Base-by-base conservation (phyloP, 92 coral and sea anemone genomes). In the Actinostola sp. region DNA sequence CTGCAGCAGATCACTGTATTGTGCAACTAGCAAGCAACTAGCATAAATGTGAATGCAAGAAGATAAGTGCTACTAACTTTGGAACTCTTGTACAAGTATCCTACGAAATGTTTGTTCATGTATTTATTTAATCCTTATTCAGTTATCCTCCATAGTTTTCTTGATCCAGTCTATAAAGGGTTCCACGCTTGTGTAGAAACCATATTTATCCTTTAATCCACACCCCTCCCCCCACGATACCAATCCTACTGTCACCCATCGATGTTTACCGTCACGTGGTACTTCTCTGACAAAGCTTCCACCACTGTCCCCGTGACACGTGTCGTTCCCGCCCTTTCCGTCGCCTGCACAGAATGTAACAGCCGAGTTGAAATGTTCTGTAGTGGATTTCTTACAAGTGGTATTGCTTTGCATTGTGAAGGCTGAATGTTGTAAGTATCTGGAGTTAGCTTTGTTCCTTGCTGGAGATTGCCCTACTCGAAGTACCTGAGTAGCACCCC, bases 181-280 rank as follows among this genome's bases (percentile, higher is more conserved):
- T 11, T 75, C 66, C 8, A 84, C 84, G 30, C 89, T 82, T 7
- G 96, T 90, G 75, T 79, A 84, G 54, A 66, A 90, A 12, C 76
- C 84, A 28, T 87, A 87, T 66, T 89, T 82, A 10, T 61, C 66
- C 35, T 63, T 16, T 48, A 39, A 67, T 20, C 90, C 97, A 49
- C 97, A 92, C 32, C 92, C 92, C 53, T 72, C 86, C 4, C 97
- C 96, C 97, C 97, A 92, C 74, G 96, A 90, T 6, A 80, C 90
- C 10, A 92, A 42, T 0, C 97, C 97, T 32, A 82, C 67, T 29
- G 88, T 82, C 43, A 71, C 72, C 96, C 96, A 92, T 14, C 91
- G 67, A 52, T 70, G 51, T 33, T 24, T 30, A 20, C 87, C 84
- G 42, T 75, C 66, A 46, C 74, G 70, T 59, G 35, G 54, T 33